These are phyloP conservation scores for Lysiphlebus fabarum DNA, from an alignment of 1,140 invertebrate genomes.

Conservation along the genomic window DNA sequence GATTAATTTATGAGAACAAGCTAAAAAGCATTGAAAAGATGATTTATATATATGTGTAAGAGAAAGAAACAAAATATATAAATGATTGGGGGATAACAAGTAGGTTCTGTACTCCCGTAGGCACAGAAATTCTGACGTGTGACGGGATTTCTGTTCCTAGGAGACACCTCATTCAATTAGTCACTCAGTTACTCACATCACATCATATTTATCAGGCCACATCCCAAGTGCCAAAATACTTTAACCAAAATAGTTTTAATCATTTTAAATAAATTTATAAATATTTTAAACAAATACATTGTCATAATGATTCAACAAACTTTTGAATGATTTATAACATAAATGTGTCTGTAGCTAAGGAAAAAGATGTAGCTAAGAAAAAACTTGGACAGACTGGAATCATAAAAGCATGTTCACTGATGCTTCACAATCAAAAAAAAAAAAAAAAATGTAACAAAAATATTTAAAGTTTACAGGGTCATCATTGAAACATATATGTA, in stretches of 20 bases:
- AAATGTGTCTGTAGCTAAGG: too few species aligned
- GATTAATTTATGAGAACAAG: too few species aligned
- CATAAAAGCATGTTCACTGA: too few species aligned
- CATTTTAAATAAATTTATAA: not conserved
- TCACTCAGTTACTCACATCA: constrained; percentile 53
- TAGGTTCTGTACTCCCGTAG: constrained; percentile 26
- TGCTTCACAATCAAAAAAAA: not conserved
- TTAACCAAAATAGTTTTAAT: not conserved
- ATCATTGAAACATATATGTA: too few species aligned
- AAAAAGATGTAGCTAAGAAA: too few species aligned
- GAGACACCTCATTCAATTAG: constrained; percentile 54
- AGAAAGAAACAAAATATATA: not conserved
- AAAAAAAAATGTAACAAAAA: not conserved
- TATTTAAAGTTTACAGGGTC: not conserved
- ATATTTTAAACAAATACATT: too few species aligned
- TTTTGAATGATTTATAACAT: too few species aligned
- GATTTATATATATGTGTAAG: not conserved
- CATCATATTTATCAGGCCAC: constrained; percentile 43
- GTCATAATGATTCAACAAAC: too few species aligned
- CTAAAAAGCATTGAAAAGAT: too few species aligned
- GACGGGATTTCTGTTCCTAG: constrained; percentile 46
- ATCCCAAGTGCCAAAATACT: constrained; percentile 2
- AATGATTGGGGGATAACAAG: not conserved
- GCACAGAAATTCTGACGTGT: constrained; percentile 43
- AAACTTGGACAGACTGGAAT: too few species aligned